These are phyloP conservation scores for Melipona beecheii DNA, from an alignment of 2,888 invertebrate genomes.

Conservation along the genomic window DNA sequence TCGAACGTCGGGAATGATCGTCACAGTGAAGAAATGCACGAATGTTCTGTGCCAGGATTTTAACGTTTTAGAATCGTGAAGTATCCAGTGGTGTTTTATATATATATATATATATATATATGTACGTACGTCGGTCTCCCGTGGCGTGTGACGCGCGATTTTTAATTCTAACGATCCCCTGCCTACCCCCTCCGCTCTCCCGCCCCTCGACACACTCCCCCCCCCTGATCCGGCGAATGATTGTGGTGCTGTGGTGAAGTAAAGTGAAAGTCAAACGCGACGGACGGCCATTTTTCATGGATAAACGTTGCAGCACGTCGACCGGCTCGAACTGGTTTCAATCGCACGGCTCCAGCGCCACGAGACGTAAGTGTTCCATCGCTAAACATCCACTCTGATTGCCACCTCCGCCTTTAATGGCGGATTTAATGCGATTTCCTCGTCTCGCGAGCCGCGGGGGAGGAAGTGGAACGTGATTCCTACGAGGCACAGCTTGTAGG, in stretches of 20 bases:
- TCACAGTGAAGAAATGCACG: slow-evolving; percentile 53
- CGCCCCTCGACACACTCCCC: background rate
- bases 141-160: slow-evolving; percentile 52
- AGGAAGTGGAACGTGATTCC: slow-evolving; percentile 31
- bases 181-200: too few species aligned
- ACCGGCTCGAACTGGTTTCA: slow-evolving; percentile 67
- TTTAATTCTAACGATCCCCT: slow-evolving; percentile 35
- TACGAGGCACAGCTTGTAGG: too few species aligned
- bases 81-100: background rate
- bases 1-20: slow-evolving; percentile 46
- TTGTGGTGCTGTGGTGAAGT: slow-evolving; percentile 71
- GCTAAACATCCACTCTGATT: slow-evolving; percentile 39
- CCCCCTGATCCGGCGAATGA: slow-evolving; percentile 46
- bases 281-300: slow-evolving; percentile 64
- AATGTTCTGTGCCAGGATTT: background rate
- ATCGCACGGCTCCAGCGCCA: slow-evolving; percentile 50
- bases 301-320: slow-evolving; percentile 67
- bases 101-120: background rate
- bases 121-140: slow-evolving; percentile 21
- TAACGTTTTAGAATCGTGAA: slow-evolving; percentile 8
- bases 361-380: slow-evolving; percentile 63
- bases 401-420: slow-evolving; percentile 44
- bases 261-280: slow-evolving; percentile 75
- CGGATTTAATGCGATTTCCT: slow-evolving; percentile 42
- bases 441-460: slow-evolving; percentile 10